Evolutionary conservation across 1,140 invertebrate species (phyloP), one percentile per base, ranked within the genome.

Genomic region (Archivesica marissinica): DNA sequence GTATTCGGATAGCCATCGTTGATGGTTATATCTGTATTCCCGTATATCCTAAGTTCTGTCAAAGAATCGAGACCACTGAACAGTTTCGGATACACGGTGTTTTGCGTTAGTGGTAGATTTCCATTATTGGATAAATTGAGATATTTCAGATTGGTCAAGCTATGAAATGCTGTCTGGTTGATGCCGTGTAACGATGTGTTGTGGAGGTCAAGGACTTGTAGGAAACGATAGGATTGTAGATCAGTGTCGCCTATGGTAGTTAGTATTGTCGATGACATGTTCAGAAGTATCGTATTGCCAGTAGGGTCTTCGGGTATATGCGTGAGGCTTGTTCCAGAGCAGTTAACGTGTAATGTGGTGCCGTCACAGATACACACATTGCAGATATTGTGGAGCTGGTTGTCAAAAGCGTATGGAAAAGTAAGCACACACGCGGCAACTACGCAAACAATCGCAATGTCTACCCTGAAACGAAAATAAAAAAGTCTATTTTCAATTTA

Each of bases 111-210:
- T 47, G 68, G 52, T 1, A 83, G 23, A 6, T 61, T 23, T 2
- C 61, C 50, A 70, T 83, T 83, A 1, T 23, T 4, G 33, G 80
- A 83, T 17, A 83, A 61, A 44, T 83, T 83, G 15, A 83, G 38
- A 61, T 52, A 7, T 9, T 33, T 39, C 11, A 83, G 28, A 0
- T 74, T 61, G 4, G 25, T n/a, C 0, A 83, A 56, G 9, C 70
- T 70, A 23, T 4, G 3, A 50, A 83, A 83, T 11, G 80, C 47
- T 17, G 0, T 11, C 6, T 17, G 9, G 15, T 23, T 38, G 35
- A 56, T 17, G n/a, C 4, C 23, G 30, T n/a, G 2, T 17, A 76
- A 23, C 6, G 74, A 35, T 11, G 35, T 56, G 47, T 76, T 76
- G 74, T 54, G 59, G 23, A 76, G 41, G 39, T 76, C 74, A 11